Conservation (phyloP, 2,113 vertebrate species). For the Leiothrix lutea region DNA sequence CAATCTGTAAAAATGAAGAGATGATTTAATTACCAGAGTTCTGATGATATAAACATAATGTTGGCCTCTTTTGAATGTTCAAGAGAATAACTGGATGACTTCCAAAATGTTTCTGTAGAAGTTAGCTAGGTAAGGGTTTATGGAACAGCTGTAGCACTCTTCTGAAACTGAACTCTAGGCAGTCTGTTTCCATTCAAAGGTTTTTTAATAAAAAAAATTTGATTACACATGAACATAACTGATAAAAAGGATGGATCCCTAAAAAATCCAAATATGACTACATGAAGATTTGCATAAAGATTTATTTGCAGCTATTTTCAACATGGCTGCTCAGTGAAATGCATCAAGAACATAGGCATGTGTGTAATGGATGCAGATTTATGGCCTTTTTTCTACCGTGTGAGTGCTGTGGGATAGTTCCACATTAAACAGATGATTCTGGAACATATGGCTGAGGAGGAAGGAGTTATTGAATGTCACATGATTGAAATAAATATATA, state of each 20-base stretch:
- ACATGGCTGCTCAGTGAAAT: not conserved
- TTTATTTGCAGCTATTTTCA: not conserved
- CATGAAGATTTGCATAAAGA: not conserved
- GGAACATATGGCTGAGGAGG: not conserved
- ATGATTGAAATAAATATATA: not conserved
- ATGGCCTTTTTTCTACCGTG: not conserved
- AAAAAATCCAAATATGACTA: not conserved
- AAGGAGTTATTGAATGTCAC: not conserved
- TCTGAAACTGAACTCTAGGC: not conserved
- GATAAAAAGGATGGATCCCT: not conserved
- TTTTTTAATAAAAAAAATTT: not conserved
- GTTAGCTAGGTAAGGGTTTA: accelerated
- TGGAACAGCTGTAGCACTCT: not conserved
- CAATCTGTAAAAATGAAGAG: not conserved
- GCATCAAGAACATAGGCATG: accelerated
- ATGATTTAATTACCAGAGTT: not conserved
- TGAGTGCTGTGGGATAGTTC: not conserved
- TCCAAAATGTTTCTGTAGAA: not conserved
- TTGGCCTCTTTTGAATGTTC: not conserved
- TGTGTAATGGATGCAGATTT: not conserved
- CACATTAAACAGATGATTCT: not conserved
- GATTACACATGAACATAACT: not conserved
- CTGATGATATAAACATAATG: not conserved
- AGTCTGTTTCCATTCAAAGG: not conserved
- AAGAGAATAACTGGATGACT: not conserved